Conservation (phyloP, 2,888 invertebrate genomes). For the Polyploca ridens region DNA sequence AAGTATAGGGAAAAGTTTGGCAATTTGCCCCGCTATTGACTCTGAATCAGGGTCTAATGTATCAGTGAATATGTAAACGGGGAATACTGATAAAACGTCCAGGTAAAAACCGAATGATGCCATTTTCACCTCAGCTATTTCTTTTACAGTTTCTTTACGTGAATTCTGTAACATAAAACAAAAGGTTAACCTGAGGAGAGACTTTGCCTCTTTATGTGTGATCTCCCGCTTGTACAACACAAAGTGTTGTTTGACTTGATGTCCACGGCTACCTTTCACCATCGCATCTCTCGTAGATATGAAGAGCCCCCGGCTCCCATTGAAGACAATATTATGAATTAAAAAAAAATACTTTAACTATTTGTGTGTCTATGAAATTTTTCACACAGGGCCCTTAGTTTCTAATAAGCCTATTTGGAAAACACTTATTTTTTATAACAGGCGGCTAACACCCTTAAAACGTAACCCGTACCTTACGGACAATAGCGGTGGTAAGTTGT, state of each 20-base stretch:
- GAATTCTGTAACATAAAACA: conserved; percentile 53
- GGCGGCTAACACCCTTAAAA: background rate
- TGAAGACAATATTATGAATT: no score
- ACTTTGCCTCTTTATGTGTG: no score
- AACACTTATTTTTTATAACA: background rate
- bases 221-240: no score
- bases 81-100: conserved; percentile 75
- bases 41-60: conserved; percentile 62
- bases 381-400: no score
- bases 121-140: conserved; percentile 77
- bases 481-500: conserved; percentile 77
- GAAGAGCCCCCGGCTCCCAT: no score
- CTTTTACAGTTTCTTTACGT: conserved; percentile 65
- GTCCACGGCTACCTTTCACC: no score
- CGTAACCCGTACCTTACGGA: conserved; percentile 60
- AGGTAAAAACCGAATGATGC: conserved; percentile 71
- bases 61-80: conserved; percentile 68
- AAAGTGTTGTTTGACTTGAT: no score
- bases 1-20: conserved; percentile 60
- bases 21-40: conserved; percentile 58
- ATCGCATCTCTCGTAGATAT: no score
- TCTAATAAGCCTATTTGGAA: no score
- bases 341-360: no score
- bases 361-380: no score
- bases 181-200: background rate